A percentile compares a stretch with the other conserved stretches of the same genome.
phyloP scores from a whole-genome alignment of 2,888 invertebrate genomes.

The Thumatha senex region DNA sequence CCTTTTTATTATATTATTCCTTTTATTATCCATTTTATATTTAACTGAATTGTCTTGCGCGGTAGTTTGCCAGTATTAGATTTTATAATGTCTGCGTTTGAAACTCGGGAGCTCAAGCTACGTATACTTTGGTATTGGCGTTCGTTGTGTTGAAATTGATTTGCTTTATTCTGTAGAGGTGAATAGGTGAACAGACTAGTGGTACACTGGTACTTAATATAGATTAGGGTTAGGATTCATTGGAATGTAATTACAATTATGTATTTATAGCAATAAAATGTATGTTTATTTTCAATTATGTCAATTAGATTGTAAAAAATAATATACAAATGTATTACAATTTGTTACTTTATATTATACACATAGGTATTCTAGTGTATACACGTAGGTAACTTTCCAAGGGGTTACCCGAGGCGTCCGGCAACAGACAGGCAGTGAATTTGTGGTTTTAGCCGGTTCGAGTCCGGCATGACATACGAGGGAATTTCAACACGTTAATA shows the following conservation, averaged over 20 bases:
- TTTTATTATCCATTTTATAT: slow-evolving; percentile 28
- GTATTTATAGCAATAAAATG: neutral
- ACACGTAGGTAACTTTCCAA: no score
- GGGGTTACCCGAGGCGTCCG: no score
- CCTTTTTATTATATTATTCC: slow-evolving; percentile 41
- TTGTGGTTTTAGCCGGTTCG: no score
- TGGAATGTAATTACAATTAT: neutral
- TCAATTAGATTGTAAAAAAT: no score
- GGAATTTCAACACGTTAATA: no score
- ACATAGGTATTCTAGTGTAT: no score
- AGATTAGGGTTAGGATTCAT: slow-evolving; percentile 18
- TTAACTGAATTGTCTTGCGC: slow-evolving; percentile 12
- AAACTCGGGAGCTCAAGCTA: slow-evolving; percentile 4
- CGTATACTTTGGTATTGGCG: slow-evolving; percentile 10
- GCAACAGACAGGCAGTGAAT: no score
- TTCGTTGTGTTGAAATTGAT: slow-evolving; percentile 12
- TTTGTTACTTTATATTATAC: no score
- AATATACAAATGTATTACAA: no score
- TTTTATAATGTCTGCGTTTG: slow-evolving; percentile 2
- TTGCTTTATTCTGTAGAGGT: slow-evolving; percentile 11
- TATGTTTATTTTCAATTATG: neutral
- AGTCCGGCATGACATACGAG: no score
- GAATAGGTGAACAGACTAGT: slow-evolving; percentile 14
- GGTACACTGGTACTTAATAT: no score
- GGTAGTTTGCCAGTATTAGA: slow-evolving; percentile 14